Conservation (phyloP, 1,140 invertebrate genomes). For the Drosophila takahashii region DNA sequence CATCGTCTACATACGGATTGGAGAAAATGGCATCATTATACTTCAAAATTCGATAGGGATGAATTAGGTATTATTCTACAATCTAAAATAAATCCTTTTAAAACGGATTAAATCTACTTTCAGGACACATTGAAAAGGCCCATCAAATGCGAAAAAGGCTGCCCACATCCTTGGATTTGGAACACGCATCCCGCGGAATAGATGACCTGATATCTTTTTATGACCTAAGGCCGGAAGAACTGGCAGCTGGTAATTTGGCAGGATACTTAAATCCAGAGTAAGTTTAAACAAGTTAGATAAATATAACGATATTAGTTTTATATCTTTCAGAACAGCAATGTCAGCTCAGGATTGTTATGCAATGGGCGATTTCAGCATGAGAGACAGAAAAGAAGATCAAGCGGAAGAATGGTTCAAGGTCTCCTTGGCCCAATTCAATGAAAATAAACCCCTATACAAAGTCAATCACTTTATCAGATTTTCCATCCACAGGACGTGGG, state of each 20-base stretch:
- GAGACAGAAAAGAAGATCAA: not conserved
- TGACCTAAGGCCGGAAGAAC: conserved; percentile 12
- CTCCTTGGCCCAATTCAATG: conserved; percentile 6
- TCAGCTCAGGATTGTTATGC: conserved; percentile 31
- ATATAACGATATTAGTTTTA: not conserved
- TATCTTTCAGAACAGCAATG: conserved; percentile 17
- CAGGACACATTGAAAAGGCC: conserved; percentile 22
- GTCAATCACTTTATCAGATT: no score
- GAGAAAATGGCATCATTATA: conserved; percentile 21
- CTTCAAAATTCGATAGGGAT: not conserved
- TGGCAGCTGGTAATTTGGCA: conserved; percentile 29
- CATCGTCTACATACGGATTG: conserved; percentile 24
- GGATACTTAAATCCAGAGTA: conserved; percentile 10
- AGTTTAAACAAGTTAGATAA: not conserved
- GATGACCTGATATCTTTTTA: conserved; percentile 17
- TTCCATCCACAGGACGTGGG: not conserved
- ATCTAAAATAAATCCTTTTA: not conserved
- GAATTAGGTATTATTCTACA: conserved; percentile 1
- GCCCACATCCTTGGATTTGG: conserved; percentile 27
- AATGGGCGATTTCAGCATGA: conserved; percentile 18
- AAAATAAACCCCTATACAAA: not conserved
- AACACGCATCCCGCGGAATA: conserved; percentile 24
- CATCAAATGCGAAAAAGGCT: conserved; percentile 9
- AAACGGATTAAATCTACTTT: not conserved
- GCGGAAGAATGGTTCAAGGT: conserved; percentile 33